Evolutionary conservation across 2,888 invertebrate genomes (phyloP).

Genomic region (Spilarctia lutea): DNA sequence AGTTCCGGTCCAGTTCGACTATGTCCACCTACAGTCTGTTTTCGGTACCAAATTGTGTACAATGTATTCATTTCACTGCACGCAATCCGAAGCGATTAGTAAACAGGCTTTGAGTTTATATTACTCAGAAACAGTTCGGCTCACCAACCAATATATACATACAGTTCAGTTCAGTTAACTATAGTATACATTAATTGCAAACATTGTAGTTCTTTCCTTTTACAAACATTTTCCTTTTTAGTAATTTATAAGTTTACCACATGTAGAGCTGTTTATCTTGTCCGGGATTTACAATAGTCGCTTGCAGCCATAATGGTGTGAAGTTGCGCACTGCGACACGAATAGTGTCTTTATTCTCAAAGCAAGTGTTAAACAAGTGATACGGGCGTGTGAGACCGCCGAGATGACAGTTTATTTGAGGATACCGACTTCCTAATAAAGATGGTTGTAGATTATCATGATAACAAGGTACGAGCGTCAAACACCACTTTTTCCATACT

Average conservation of each 20-base stretch:
- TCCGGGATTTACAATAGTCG: constrained; percentile 2
- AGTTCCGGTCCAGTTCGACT: neutral
- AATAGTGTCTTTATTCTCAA: neutral
- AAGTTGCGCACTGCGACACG: constrained; percentile 17
- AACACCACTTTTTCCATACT: too few relatives aligned
- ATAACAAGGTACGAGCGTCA: too few relatives aligned
- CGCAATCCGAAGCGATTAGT: neutral
- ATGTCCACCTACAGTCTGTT: neutral
- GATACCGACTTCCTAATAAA: too few relatives aligned
- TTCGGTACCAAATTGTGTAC: neutral
- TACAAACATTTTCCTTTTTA: neutral
- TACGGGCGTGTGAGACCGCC: too few relatives aligned
- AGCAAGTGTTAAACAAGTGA: constrained; percentile 5
- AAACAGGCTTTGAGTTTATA: neutral
- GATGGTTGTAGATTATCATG: too few relatives aligned
- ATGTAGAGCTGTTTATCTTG: neutral
- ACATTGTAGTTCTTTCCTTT: neutral
- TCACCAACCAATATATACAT: neutral
- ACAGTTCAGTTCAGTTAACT: neutral
- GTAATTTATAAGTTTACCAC: neutral
- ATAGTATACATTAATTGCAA: neutral
- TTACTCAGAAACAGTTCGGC: neutral
- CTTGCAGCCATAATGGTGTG: neutral
- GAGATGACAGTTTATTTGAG: too few relatives aligned
- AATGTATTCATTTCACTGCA: neutral